These are phyloP conservation scores for Microtus pennsylvanicus DNA, from an alignment of 2,113 vertebrate genomes.

Conservation along the genomic window DNA sequence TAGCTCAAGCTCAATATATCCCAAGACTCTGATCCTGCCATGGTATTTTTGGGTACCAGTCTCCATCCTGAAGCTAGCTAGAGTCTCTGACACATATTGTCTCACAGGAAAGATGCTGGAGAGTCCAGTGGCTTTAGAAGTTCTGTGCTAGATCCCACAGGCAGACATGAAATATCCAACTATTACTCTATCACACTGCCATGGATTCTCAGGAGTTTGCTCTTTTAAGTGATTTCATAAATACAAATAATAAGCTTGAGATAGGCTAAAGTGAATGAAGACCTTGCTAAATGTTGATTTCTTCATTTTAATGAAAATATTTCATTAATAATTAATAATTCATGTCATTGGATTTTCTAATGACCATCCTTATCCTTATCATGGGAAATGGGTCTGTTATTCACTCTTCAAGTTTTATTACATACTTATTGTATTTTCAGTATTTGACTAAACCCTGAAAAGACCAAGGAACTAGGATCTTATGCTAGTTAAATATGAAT, in stretches of 20 bases:
- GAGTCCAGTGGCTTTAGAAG: neutral
- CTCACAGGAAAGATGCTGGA: neutral
- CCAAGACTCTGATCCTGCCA: neutral
- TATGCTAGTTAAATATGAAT: neutral
- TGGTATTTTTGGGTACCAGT: neutral
- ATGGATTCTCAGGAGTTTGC: neutral
- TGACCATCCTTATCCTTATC: neutral
- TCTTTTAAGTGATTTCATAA: conserved; percentile 10
- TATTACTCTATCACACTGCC: neutral
- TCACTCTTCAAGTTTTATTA: neutral
- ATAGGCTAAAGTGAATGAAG: neutral
- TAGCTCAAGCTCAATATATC: neutral
- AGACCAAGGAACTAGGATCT: neutral
- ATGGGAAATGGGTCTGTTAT: neutral
- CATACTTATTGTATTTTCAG: neutral
- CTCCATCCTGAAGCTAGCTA: neutral
- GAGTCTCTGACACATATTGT: neutral
- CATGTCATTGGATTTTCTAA: neutral
- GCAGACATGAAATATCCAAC: neutral
- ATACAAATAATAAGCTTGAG: neutral
- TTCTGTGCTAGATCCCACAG: neutral
- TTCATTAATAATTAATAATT: neutral
- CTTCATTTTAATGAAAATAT: conserved; percentile 21
- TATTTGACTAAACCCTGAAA: neutral
- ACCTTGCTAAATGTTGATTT: neutral